phyloP scores from a whole-genome alignment of 2,113 vertebrate genomes.

The Saccopteryx bilineata region DNA sequence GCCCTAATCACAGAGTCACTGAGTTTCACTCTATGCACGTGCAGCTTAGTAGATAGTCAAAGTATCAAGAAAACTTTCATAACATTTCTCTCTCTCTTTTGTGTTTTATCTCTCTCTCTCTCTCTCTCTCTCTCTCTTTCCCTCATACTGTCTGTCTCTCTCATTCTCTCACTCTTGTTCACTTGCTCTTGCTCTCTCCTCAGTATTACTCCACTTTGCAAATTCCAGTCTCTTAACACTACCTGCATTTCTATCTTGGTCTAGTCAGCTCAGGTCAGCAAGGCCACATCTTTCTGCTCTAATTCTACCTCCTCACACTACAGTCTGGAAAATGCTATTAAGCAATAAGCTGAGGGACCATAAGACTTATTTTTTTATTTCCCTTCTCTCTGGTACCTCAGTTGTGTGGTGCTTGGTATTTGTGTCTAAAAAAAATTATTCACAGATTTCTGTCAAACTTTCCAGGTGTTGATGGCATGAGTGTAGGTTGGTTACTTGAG shows the following conservation, averaged over 20 bases:
- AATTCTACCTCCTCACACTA: no score
- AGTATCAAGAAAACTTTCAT: neutral
- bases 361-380: neutral
- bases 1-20: neutral
- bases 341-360: neutral
- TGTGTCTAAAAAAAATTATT: neutral
- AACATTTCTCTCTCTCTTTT: neutral
- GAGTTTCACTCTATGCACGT: neutral
- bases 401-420: neutral
- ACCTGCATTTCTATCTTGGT: neutral
- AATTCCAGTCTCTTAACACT: neutral
- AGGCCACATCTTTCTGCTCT: neutral
- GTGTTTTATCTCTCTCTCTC: no score
- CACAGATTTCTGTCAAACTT: neutral
- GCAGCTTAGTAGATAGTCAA: neutral
- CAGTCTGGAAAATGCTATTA: neutral
- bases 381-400: neutral
- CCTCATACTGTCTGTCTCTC: neutral
- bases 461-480: neutral
- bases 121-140: neutral
- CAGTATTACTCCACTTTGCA: neutral
- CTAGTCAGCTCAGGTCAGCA: neutral
- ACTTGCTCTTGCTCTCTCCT: neutral
- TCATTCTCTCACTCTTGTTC: neutral
- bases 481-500: neutral